These are phyloP conservation scores for Tetragnatha montana DNA, from an alignment of 2,888 invertebrate genomes.

Conservation along the genomic window DNA sequence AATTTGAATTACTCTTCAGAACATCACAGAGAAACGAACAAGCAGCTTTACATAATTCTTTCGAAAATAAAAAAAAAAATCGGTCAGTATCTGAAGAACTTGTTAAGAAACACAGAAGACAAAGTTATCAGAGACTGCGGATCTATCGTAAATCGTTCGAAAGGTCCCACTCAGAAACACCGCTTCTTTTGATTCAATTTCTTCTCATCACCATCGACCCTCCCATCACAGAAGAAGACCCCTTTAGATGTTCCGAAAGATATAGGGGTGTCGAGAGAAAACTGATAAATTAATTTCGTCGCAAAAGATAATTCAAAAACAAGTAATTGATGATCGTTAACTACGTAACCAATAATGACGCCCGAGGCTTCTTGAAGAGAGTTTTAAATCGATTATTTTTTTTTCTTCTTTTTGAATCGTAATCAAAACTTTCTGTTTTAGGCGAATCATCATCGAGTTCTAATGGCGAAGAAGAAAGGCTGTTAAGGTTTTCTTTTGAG, in stretches of 20 bases:
- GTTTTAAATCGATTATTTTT: constrained; percentile 7
- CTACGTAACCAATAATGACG: constrained; percentile 56
- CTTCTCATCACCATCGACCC: neutral
- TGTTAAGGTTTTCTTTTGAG: neutral
- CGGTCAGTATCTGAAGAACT: neutral
- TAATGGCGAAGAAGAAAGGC: neutral
- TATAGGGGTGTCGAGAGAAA: constrained; percentile 2
- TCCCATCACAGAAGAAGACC: neutral
- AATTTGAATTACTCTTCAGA: too few relatives aligned
- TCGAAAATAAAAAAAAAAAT: too few relatives aligned
- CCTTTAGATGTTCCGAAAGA: constrained; percentile 7
- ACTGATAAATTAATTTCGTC: constrained; percentile 58
- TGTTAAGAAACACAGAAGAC: neutral
- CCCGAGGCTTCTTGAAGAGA: neutral
- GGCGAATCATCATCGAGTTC: neutral
- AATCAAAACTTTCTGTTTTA: neutral
- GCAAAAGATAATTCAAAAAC: constrained; percentile 45
- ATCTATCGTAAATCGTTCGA: constrained; percentile 8
- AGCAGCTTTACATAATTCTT: too few relatives aligned
- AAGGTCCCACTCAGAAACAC: neutral
- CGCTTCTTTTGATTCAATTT: constrained; percentile 21
- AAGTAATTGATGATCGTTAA: constrained; percentile 61
- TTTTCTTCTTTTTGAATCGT: neutral
- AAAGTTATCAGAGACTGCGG: neutral
- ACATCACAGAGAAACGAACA: too few relatives aligned